Base-by-base conservation (phyloP, 2,797 vertebrate species). In the Sebastes melanostomus region DNA sequence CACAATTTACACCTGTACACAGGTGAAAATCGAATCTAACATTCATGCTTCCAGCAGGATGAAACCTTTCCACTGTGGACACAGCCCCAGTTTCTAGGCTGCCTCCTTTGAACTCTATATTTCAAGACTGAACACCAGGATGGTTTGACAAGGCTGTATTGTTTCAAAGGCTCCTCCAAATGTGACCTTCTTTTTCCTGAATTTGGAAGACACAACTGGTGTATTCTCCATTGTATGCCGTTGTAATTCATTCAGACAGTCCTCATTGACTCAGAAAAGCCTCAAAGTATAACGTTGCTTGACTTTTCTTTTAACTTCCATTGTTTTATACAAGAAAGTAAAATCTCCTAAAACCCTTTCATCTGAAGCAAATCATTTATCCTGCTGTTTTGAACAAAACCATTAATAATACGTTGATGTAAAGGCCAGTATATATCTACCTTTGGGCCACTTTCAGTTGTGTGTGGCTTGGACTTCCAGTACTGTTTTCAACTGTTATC, bases 361-460 rank as follows among this genome's bases (percentile, higher is more conserved):
- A 36, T 55, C 25, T 72, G 30, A 68, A 60, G 24, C 29, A 60
- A 77, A 66, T 5, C 24, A 16, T 46, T 22, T n/a, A 30, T 69
- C 10, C 32, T 70, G n/a, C 14, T 55, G 11, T 55, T 36, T 38
- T 68, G 36, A 62, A 18, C 3, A 66, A 70, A 65, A 50, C 7
- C 46, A 63, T 6, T 60, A 12, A 32, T 11, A 3, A 16, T 16
- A 29, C 38, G 5, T 30, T 62, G 20, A 79, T 13, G 14, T 14
- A 56, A 68, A 77, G 58, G 59, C 55, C n/a, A 68, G 10, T 3
- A 5, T 7, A 52, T 7, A 56, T 62, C 10, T 69, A 46, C 5
- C 54, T 73, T 68, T 77, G 75, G 82, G 80, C 71, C 70, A 83
- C 73, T 91, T 83, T 79, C 62, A 80, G 56, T 75, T 80, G 72